Evolutionary conservation across 1,140 invertebrate genomes (phyloP), one percentile per base, ranked within the genome.

Genomic region (Philaenus spumarius): DNA sequence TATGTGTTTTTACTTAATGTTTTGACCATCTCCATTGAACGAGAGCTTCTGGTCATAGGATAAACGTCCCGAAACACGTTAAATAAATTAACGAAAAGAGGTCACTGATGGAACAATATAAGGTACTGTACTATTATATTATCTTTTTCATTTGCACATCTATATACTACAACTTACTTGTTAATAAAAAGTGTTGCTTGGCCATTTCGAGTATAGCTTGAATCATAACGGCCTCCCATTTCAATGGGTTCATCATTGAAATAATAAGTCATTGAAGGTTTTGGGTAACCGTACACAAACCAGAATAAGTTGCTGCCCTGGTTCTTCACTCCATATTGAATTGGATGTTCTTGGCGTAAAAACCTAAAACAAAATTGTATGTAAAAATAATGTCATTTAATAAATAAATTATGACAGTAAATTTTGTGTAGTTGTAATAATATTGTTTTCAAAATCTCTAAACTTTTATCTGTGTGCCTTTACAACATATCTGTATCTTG

Each of bases 241-340:
- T 93, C 86, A 45, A 95, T 87, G 1, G 82, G 75, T 68, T 87
- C 80, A 63, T 88, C 88, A 66, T 95, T 87, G 72, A 91, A 93
- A 68, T 84, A 89, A 74, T 91, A 97, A 0, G 79, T 83, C 80
- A 96, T 87, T 69, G 84, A 89, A 1, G 92, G 92, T 69, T 93
- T 92, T 0, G 93, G 93, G 73, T 95, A 93, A 1, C 91, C 93
- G 68, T 94, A 95, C 12, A 95, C 88, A 69, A 90, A 95, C 88
- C 92, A 95, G 72, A 91, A 89, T 7, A 95, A 72, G 63, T 86
- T 90, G 4, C 83, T 85, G 62, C 90, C 93, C 67, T 93, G 89
- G 58, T 88, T 87, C 71, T 91, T 90, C 1, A 93, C 84, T 3
- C 91, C 92, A 68, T 93, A 96, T 64, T 91, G 89, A 1, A 81